These are phyloP conservation scores for Drosophila cardini DNA, from an alignment of 1,140 invertebrate genomes.

Conservation along the genomic window DNA sequence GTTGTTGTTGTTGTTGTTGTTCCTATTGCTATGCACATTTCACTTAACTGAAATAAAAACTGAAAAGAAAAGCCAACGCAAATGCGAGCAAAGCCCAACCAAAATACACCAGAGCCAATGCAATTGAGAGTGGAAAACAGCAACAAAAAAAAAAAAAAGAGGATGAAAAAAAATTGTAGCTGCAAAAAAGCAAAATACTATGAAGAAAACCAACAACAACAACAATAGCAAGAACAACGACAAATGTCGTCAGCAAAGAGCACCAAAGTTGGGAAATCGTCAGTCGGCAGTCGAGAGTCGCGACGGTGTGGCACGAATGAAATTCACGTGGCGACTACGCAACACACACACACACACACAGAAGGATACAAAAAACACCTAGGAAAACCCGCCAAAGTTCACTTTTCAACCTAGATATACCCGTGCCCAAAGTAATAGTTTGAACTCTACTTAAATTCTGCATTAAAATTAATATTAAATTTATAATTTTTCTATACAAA, in stretches of 20 bases:
- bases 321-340: constrained; percentile 64
- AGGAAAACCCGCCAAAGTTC: too few relatives aligned
- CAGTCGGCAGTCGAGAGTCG: constrained; percentile 40
- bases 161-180: background rate
- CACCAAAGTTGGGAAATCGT: constrained; percentile 39
- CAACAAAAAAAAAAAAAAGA: constrained; percentile 5
- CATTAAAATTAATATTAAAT: too few relatives aligned
- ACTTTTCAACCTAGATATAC: too few relatives aligned
- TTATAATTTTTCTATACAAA: too few relatives aligned
- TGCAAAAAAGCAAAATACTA: constrained; percentile 23
- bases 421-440: too few relatives aligned
- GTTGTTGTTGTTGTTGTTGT: constrained; percentile 14
- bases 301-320: constrained; percentile 58
- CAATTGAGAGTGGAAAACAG: constrained; percentile 28
- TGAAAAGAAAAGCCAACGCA: constrained; percentile 82
- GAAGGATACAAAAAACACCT: background rate
- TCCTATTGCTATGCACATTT: constrained; percentile 69
- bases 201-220: constrained; percentile 28
- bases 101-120: constrained; percentile 53
- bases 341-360: constrained; percentile 1
- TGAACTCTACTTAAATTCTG: too few relatives aligned
- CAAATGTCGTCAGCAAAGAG: constrained; percentile 76
- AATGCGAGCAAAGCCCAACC: constrained; percentile 79
- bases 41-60: constrained; percentile 81
- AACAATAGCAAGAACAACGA: constrained; percentile 38